Evolutionary conservation across 1,140 invertebrate species (phyloP).

Genomic region (Trinorchestia longiramus): DNA sequence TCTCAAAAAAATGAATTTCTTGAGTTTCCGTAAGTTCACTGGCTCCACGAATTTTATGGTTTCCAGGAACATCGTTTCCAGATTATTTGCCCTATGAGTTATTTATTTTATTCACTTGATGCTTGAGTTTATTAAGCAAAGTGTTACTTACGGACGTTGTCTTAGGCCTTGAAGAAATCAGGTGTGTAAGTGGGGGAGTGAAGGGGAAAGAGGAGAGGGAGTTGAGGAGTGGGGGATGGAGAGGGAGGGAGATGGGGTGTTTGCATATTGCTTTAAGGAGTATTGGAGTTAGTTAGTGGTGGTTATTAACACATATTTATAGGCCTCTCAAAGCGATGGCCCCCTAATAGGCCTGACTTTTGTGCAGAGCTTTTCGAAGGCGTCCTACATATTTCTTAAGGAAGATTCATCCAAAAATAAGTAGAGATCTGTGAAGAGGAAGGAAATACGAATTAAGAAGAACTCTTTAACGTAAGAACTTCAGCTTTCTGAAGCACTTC

Average conservation of each 20-base stretch:
- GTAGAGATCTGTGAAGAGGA: not conserved
- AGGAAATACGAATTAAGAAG: not conserved
- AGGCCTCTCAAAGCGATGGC: slow-evolving; percentile 5
- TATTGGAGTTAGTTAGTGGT: slow-evolving; percentile 31
- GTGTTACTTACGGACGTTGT: not conserved
- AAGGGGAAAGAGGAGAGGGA: not conserved
- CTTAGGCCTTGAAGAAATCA: not conserved
- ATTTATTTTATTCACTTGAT: not conserved
- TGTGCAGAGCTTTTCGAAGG: not conserved
- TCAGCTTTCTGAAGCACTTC: not conserved
- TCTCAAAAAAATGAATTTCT: not conserved
- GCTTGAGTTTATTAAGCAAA: not conserved
- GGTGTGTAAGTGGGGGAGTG: no score
- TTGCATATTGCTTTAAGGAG: not conserved
- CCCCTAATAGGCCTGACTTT: slow-evolving; percentile 32
- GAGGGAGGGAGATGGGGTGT: not conserved
- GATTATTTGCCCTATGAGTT: not conserved
- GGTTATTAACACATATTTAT: slow-evolving; percentile 45
- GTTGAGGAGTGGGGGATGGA: not conserved
- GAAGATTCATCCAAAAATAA: no score
- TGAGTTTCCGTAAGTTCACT: not conserved
- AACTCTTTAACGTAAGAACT: not conserved
- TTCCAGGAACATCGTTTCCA: not conserved
- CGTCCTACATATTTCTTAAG: not conserved
- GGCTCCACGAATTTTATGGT: not conserved